Evolutionary conservation across 2,797 vertebrate genomes (phyloP).

Genomic region (Coilia nasus): DNA sequence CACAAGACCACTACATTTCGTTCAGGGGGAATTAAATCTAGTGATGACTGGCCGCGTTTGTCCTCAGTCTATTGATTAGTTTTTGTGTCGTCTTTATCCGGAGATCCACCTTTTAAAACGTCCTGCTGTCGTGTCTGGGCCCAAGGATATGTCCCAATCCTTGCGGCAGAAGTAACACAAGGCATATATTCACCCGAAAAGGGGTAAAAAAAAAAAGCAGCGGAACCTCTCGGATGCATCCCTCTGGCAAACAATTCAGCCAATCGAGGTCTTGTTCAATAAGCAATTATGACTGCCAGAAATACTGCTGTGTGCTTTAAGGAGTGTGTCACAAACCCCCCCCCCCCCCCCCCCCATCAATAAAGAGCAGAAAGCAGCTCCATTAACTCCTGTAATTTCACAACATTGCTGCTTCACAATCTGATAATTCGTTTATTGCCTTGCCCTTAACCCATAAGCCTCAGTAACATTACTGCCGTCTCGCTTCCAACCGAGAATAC

Average conservation of each 20-base stretch:
- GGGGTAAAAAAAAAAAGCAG: not conserved
- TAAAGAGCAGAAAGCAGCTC: conserved; percentile 16
- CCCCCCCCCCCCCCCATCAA: not conserved
- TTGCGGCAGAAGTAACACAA: not conserved
- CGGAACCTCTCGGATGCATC: not conserved
- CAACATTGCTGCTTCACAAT: not conserved
- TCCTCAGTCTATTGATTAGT: conserved; percentile 74
- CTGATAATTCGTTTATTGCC: conserved; percentile 22
- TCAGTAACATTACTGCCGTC: not conserved
- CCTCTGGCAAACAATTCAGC: not conserved
- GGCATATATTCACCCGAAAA: not conserved
- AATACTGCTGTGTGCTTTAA: not conserved
- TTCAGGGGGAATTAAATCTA: conserved; percentile 74
- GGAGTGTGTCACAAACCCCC: not conserved
- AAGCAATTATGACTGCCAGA: conserved; percentile 10
- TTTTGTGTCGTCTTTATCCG: not conserved
- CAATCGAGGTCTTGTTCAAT: not conserved
- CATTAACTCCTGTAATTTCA: conserved; percentile 15
- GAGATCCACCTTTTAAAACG: not conserved
- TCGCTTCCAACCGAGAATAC: not conserved
- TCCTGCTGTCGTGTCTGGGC: not conserved
- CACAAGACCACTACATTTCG: conserved; percentile 70
- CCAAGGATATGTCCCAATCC: not conserved
- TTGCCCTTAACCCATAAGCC: conserved; percentile 16
- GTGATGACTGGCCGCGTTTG: conserved; percentile 72